These are phyloP conservation scores for Mechanitis mazaeus DNA, from an alignment of 2,888 invertebrate genomes.

Conservation along the genomic window DNA sequence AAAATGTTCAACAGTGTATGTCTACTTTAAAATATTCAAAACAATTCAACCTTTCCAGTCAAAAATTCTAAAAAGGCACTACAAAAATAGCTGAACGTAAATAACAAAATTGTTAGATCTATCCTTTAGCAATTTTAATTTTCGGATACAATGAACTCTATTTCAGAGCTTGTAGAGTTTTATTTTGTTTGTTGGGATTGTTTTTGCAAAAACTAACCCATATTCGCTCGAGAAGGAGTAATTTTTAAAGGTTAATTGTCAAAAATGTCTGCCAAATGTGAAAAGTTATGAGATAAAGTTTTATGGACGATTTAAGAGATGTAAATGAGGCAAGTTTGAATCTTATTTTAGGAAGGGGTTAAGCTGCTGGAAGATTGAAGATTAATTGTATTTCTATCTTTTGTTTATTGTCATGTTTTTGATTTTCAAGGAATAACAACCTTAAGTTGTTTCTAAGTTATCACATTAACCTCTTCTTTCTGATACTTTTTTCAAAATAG, in stretches of 20 bases:
- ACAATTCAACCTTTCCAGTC: constrained; percentile 6
- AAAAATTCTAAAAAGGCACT: constrained; percentile 13
- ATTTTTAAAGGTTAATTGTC: constrained; percentile 49
- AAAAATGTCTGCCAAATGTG: constrained; percentile 50
- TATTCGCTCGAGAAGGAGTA: constrained; percentile 31
- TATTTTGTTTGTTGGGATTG: constrained; percentile 3
- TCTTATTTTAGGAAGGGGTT: constrained; percentile 18
- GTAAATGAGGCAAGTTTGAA: constrained; percentile 30
- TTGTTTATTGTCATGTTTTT: neutral
- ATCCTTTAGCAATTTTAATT: constrained; percentile 8
- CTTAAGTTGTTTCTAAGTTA: neutral
- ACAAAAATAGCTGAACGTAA: constrained; percentile 11
- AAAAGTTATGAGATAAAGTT: constrained; percentile 42
- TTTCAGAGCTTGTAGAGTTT: constrained; percentile 5
- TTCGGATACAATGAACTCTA: constrained; percentile 6
- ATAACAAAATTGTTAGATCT: constrained; percentile 15
- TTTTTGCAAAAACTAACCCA: constrained; percentile 18
- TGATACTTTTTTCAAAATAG: no score
- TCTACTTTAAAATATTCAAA: constrained; percentile 8
- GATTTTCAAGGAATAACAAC: neutral
- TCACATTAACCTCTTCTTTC: neutral
- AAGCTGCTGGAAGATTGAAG: constrained; percentile 18
- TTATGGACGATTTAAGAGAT: constrained; percentile 35
- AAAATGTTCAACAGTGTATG: neutral
- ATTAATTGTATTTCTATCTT: constrained; percentile 19